Evolutionary conservation across 1,140 invertebrate species (phyloP), one percentile per base, ranked within the genome.

Genomic region (Dendrolimus kikuchii): DNA sequence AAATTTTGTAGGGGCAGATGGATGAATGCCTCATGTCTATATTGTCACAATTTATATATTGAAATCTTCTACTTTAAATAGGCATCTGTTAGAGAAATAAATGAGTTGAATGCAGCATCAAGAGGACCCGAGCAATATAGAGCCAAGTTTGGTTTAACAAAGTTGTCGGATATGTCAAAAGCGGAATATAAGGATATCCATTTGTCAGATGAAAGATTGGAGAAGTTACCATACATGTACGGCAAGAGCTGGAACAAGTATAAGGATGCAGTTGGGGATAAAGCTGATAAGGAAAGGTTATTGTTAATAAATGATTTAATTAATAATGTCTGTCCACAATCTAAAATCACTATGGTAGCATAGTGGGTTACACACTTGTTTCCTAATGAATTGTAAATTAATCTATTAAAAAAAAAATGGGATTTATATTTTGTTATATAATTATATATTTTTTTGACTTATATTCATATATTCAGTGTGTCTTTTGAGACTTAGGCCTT

Each of bases 141-240:
- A 67, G 92, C 93, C 0, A 68, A 87, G 37, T 95, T 92, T 83
- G 94, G 94, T 5, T 63, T 93, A 1, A 96, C 93, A 3, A 81
- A 90, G 66, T 93, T 91, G 64, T 93, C 94, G 5, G 94, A 96
- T 74, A 83, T 95, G 74, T 92, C 91, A 8, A 89, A 90, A 57
- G 81, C 90, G 38, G 94, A 95, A 86, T 95, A 95, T 68, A 50
- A 88, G 57, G 63, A 87, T 9, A 65, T 87, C 42, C 78, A 90
- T 59, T 74, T 93, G 2, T 78, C 77, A 6, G 83, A 81, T 62
- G 80, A 83, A 41, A 74, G 65, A 52, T 59, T 74, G 0, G 51
- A 64, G n/a, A 77, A 61, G 38, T 45, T 57, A 6, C 58, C 61
- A 4, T n/a, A 48, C 0, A 4, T 39, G 39, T 64, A 62, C 57